Evolutionary conservation across 2,797 vertebrate genomes (phyloP).

Genomic region (Chiroxiphia lanceolata): DNA sequence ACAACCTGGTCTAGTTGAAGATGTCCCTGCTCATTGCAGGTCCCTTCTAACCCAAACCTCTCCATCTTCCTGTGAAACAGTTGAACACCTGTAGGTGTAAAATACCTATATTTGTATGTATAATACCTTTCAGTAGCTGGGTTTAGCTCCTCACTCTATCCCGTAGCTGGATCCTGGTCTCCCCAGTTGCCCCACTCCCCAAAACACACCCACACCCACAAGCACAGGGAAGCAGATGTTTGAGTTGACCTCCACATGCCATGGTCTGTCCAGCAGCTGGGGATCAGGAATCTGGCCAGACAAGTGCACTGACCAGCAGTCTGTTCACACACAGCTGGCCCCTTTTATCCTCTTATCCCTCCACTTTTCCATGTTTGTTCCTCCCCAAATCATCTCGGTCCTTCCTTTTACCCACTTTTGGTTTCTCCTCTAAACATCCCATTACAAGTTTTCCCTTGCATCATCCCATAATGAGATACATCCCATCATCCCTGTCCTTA

Average conservation of each 20-base stretch:
- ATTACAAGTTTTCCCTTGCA: not conserved
- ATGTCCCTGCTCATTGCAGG: not conserved
- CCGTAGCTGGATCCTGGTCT: not conserved
- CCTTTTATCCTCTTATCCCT: not conserved
- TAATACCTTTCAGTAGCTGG: not conserved
- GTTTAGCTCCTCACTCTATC: not conserved
- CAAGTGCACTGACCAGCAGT: not conserved
- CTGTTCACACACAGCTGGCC: rapidly evolving
- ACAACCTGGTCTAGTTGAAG: not conserved
- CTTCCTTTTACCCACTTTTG: not conserved
- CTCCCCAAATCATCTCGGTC: not conserved
- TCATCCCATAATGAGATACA: not conserved
- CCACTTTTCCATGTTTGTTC: not conserved
- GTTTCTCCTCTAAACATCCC: not conserved
- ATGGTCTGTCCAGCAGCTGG: not conserved
- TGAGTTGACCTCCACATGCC: not conserved
- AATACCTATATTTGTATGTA: rapidly evolving
- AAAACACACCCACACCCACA: no score
- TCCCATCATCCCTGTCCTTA: no score
- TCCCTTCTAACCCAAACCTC: not conserved
- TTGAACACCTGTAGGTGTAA: not conserved
- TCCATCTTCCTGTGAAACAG: not conserved
- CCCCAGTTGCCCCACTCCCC: not conserved
- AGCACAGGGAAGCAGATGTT: not conserved
- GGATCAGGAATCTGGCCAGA: not conserved